Evolutionary conservation across 23 tunicate species (phyloP).

Genomic region (Clavelina lepadiformis): DNA sequence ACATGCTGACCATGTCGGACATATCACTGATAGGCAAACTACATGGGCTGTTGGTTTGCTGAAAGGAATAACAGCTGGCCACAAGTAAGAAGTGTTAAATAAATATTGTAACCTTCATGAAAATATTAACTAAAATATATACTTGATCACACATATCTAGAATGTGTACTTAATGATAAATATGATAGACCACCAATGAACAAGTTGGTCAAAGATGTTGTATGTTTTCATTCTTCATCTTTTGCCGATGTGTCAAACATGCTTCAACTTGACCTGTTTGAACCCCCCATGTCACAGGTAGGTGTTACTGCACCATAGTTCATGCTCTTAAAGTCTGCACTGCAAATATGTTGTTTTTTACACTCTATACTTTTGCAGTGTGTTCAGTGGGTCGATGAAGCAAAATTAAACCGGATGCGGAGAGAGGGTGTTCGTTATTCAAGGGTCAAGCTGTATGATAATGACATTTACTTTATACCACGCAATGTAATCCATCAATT

Average conservation of each 20-base stretch:
- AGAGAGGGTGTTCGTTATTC: constrained; percentile 75
- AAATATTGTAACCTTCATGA: too few relatives aligned
- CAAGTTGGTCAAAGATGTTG: constrained; percentile 73
- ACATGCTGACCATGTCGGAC: constrained; percentile 95
- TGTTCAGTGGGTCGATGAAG: constrained; percentile 90
- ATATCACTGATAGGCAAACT: constrained; percentile 73
- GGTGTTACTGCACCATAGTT: not conserved
- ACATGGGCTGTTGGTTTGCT: constrained; percentile 95
- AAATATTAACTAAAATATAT: too few relatives aligned
- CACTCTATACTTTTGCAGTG: too few relatives aligned
- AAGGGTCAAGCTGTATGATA: constrained; percentile 69
- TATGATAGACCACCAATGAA: constrained; percentile 73
- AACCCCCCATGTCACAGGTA: constrained; percentile 98
- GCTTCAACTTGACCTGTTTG: constrained; percentile 87
- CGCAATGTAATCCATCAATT: constrained; percentile 93
- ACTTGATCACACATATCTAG: too few relatives aligned
- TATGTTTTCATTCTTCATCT: constrained; percentile 74
- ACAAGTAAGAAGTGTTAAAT: constrained; percentile 62
- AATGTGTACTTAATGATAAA: too few relatives aligned
- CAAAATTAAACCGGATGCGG: constrained; percentile 87
- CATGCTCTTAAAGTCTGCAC: not conserved
- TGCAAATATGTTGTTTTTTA: not conserved
- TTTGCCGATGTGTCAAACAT: constrained; percentile 34
- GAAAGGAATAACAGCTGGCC: constrained; percentile 81
- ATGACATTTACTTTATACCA: constrained; percentile 96